Conservation (phyloP, 2,113 vertebrate species). For the Trichomycterus rosablanca region DNA sequence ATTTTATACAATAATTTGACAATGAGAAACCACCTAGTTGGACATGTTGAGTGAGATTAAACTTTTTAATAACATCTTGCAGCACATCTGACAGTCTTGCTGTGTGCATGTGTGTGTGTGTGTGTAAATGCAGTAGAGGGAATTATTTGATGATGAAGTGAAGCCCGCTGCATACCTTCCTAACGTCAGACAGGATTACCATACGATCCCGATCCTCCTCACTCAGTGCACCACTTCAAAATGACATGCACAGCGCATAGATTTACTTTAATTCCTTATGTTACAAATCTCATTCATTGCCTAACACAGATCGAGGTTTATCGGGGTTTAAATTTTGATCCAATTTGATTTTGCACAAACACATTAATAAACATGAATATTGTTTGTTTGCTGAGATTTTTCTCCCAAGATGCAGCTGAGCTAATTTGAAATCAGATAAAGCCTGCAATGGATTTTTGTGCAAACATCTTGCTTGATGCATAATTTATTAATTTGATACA, state of each 20-base stretch:
- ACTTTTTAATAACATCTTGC: too few species aligned
- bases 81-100: too few species aligned
- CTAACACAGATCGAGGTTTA: slow-evolving; percentile 19
- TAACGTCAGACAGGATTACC: slow-evolving; percentile 32
- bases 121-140: slow-evolving; percentile 4
- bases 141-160: slow-evolving; percentile 17
- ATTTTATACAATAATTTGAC: too few species aligned
- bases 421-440: slow-evolving; percentile 32
- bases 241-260: background rate
- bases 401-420: slow-evolving; percentile 27
- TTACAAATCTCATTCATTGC: slow-evolving; percentile 8
- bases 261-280: background rate
- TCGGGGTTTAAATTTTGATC: slow-evolving; percentile 15
- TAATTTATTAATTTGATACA: slow-evolving; percentile 42
- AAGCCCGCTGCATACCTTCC: slow-evolving; percentile 19
- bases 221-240: slow-evolving; percentile 19
- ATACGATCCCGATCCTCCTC: slow-evolving; percentile 22
- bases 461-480: slow-evolving; percentile 44
- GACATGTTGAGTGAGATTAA: too few species aligned
- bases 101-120: too few species aligned
- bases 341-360: slow-evolving; percentile 27
- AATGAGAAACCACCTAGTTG: too few species aligned
- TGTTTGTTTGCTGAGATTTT: slow-evolving; percentile 36
- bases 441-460: slow-evolving; percentile 29
- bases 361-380: slow-evolving; percentile 38